phyloP scores from a whole-genome alignment of 2,113 vertebrate genomes.

The Mesembrinibis cayennensis region DNA sequence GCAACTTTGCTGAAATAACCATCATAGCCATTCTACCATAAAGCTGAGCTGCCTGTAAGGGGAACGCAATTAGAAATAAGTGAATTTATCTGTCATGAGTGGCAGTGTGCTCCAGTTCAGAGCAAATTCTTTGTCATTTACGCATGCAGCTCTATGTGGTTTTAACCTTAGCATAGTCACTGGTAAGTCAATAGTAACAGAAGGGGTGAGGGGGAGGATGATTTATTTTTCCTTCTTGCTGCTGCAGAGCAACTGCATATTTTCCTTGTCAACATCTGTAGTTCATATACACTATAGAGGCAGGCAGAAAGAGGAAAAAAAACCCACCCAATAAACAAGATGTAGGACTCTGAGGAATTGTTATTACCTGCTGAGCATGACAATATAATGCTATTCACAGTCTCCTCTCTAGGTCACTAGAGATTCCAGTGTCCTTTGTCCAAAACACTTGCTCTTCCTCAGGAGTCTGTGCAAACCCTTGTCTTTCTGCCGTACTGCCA shows the following conservation, averaged over 20 bases:
- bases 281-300: not conserved
- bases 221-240: conserved; percentile 50
- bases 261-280: conserved; percentile 65
- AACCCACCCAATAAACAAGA: conserved; percentile 17
- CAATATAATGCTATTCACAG: conserved; percentile 12
- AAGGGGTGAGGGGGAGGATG: not conserved
- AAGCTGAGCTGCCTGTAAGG: not conserved
- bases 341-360: conserved; percentile 35
- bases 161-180: conserved; percentile 14
- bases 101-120: not conserved
- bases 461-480: not conserved
- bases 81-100: not conserved
- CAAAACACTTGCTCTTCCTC: conserved; percentile 12
- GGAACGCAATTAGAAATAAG: not conserved
- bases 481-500: not conserved
- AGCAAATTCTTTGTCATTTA: conserved; percentile 41
- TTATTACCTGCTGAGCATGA: conserved; percentile 45
- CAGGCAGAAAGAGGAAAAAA: not conserved
- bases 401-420: conserved; percentile 24
- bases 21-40: not conserved
- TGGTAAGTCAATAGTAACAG: conserved; percentile 42
- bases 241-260: conserved; percentile 49
- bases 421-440: conserved; percentile 30
- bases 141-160: not conserved
- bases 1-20: not conserved